Base-by-base conservation (phyloP, 2,797 vertebrate species). In the Peromyscus eremicus region DNA sequence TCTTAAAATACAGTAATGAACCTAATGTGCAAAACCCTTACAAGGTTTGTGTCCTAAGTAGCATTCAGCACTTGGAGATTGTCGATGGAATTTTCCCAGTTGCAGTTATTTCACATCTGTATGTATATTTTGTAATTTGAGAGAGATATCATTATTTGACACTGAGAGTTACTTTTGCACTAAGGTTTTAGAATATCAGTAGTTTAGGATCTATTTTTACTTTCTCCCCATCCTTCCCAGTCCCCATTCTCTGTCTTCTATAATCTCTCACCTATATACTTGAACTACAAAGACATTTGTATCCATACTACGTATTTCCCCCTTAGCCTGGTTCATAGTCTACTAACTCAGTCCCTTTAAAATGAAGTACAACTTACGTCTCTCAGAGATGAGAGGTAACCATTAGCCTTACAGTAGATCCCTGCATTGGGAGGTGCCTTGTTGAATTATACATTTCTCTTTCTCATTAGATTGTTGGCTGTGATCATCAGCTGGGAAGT, bases 401-500 rank as follows among this genome's bases (percentile, higher is more conserved):
- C 89, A 94, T 90, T 82, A 94, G 23, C 95, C 92, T 84, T 76
- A 96, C 80, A 92, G 46, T 94, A 89, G 96, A 89, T 94, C 13
- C 2, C 89, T 77, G 85, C 91, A 73, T 92, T 87, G 84, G 23
- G 91, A 96, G 97, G 52, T 55, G 82, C 96, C 96, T 81, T 89
- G 0, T 0, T 98, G 94, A 98, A 98, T 97, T 97, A 90, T 77
- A 89, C 89, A 23, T 98, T 92, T 98, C 98, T 98, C 95, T 98
- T 89, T 98, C 97, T 98, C 98, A 91, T 92, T 98, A 99, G 99
- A 99, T 99, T 89, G 99, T 99, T 97, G 99, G 99, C 97, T 99
- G 99, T 84, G 99, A 99, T 98, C 99, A 98, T 73, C 99, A 99
- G 98, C 98, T 99, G 97, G 99, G 99, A 97, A 99, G 99, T 98